Evolutionary conservation across 2,888 invertebrate species (phyloP).

Genomic region (Choristoneura rosaceana): DNA sequence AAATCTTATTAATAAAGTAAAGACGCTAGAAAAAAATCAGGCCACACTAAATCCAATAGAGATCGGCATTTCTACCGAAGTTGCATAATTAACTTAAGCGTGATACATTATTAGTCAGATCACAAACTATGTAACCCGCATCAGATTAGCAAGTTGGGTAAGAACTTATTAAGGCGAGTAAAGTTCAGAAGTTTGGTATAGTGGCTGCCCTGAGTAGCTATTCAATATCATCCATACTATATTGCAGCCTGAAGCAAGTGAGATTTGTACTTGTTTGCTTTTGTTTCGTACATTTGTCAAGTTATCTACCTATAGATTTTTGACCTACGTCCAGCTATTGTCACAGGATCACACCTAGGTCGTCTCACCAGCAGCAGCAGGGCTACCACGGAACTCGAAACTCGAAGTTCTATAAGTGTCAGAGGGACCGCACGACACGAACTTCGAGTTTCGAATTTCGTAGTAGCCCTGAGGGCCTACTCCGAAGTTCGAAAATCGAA

Average conservation of each 20-base stretch:
- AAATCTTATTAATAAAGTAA: too few species aligned
- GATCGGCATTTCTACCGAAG: constrained; percentile 2
- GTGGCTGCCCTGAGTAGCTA: neutral
- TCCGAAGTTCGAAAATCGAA: too few species aligned
- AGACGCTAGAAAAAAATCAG: neutral
- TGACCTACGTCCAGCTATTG: too few species aligned
- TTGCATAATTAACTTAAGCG: constrained; percentile 27
- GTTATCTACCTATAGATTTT: too few species aligned
- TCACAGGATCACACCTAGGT: too few species aligned
- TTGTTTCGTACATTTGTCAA: too few species aligned
- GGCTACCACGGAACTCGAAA: too few species aligned
- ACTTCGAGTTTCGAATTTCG: too few species aligned
- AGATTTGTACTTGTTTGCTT: neutral
- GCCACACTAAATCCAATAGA: constrained; percentile 1
- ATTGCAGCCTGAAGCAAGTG: neutral
- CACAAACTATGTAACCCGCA: constrained; percentile 27
- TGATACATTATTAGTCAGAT: constrained; percentile 33
- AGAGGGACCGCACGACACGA: too few species aligned
- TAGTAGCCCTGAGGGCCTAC: too few species aligned
- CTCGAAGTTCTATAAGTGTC: too few species aligned
- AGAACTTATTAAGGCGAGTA: constrained; percentile 21
- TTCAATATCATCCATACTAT: neutral
- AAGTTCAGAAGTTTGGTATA: constrained; percentile 7
- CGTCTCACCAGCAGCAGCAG: too few species aligned
- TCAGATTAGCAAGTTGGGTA: constrained; percentile 30